Percentiles rank a stretch among this genome's conserved stretches.
These are phyloP conservation scores for Apamea monoglypha DNA, from an alignment of 2,888 invertebrate genomes.

Conservation along the genomic window DNA sequence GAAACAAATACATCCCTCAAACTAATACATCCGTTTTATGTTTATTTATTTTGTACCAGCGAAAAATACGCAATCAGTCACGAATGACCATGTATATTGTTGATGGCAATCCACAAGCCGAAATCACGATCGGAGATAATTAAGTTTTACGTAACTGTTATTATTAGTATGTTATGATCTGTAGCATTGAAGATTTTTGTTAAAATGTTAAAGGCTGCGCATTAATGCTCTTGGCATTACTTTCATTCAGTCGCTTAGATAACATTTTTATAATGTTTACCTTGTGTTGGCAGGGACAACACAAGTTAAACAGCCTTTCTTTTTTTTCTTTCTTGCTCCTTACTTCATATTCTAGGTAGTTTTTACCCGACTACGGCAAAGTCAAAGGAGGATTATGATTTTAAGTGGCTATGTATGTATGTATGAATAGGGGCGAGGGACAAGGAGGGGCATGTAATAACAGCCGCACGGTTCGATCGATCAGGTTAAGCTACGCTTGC, in stretches of 20 bases:
- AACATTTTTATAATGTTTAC: too few species aligned
- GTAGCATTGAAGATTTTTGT: constrained; percentile 55
- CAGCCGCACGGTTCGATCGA: too few species aligned
- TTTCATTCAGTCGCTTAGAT: constrained; percentile 17
- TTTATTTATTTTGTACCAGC: constrained; percentile 32
- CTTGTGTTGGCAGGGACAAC: too few species aligned
- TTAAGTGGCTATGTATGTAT: too few species aligned
- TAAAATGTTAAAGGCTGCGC: constrained; percentile 46
- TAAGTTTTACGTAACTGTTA: constrained; percentile 51
- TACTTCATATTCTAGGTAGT: too few species aligned
- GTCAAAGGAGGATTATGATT: too few species aligned
- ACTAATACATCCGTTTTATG: constrained; percentile 26
- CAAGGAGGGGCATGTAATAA: too few species aligned
- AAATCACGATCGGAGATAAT: constrained; percentile 57
- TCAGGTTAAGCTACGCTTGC: too few species aligned
- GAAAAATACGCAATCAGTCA: constrained; percentile 51
- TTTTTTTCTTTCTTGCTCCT: not conserved
- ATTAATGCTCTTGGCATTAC: constrained; percentile 21
- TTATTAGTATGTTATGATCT: constrained; percentile 36
- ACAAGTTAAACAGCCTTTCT: not conserved
- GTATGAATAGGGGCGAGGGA: too few species aligned
- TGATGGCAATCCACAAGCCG: constrained; percentile 40
- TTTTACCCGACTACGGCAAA: too few species aligned
- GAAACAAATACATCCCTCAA: constrained; percentile 40
- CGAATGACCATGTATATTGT: constrained; percentile 55